phyloP scores from a whole-genome alignment of 2,113 vertebrate species.

The Heteronetta atricapilla region DNA sequence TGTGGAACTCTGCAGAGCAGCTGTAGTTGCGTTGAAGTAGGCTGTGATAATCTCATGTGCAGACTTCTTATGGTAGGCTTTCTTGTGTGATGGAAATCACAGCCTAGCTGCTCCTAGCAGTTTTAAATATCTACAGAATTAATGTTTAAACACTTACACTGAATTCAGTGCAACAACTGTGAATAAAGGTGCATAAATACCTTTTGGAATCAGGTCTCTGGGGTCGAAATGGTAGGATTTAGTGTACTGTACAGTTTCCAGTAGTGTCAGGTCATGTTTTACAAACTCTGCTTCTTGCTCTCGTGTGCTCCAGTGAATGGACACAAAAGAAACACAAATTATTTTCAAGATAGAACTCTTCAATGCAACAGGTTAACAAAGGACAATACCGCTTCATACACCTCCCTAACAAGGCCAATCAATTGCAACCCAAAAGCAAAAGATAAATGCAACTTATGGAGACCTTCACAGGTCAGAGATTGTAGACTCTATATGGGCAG shows the following conservation, averaged over 20 bases:
- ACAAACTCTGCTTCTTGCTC: neutral
- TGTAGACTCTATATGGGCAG: neutral
- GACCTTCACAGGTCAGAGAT: neutral
- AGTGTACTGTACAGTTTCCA: neutral
- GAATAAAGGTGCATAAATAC: neutral
- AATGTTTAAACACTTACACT: neutral
- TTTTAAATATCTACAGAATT: neutral
- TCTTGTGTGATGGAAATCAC: neutral
- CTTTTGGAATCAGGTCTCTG: neutral
- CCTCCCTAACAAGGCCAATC: neutral
- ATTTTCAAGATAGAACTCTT: neutral
- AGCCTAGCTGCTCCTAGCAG: no score
- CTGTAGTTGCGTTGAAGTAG: neutral
- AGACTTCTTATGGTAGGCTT: neutral
- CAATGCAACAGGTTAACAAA: neutral
- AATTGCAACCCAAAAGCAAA: neutral
- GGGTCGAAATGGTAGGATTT: neutral
- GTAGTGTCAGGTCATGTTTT: neutral
- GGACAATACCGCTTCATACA: neutral
- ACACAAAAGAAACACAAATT: neutral
- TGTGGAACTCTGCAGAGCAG: neutral
- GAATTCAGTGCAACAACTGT: neutral
- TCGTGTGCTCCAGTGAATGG: neutral
- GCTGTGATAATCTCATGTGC: fast-evolving
- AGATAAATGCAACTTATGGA: neutral